These are phyloP conservation scores for Lordiphosa mommai DNA, from an alignment of 1,140 invertebrate species.

Conservation along the genomic window DNA sequence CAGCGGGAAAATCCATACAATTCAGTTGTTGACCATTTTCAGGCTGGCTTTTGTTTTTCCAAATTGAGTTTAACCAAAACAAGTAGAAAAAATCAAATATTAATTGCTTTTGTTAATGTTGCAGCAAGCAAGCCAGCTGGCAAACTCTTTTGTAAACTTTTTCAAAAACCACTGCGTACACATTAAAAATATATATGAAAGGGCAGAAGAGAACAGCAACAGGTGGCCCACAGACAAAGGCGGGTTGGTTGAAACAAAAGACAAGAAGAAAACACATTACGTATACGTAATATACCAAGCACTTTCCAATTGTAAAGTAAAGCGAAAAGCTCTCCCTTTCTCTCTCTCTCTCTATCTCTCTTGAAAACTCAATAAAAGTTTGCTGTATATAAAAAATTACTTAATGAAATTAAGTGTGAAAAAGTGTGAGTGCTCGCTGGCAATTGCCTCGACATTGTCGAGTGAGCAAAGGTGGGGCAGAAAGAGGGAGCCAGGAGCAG, in stretches of 20 bases:
- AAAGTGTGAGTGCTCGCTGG: slow-evolving; percentile 29
- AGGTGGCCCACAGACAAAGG: too few species aligned
- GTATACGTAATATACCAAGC: slow-evolving; percentile 21
- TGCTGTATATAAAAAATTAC: slow-evolving; percentile 70
- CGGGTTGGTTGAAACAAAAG: slow-evolving; percentile 7
- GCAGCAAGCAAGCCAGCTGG: too few species aligned
- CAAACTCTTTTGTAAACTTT: too few species aligned
- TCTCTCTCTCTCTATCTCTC: background rate
- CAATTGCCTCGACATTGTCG: slow-evolving; percentile 1
- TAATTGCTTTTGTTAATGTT: slow-evolving; percentile 1
- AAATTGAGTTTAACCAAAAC: background rate
- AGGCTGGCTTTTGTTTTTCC: background rate
- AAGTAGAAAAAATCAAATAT: slow-evolving; percentile 10
- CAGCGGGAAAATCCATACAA: slow-evolving; percentile 5
- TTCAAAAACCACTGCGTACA: too few species aligned
- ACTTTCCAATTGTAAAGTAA: slow-evolving; percentile 49
- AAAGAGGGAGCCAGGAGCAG: slow-evolving; percentile 2
- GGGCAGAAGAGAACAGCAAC: too few species aligned
- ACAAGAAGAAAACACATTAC: slow-evolving; percentile 32
- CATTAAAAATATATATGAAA: too few species aligned
- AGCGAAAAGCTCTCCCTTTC: slow-evolving; percentile 29
- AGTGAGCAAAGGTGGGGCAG: slow-evolving; percentile 6
- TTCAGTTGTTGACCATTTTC: background rate
- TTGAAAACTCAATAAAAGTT: slow-evolving; percentile 71
- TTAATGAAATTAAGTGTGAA: slow-evolving; percentile 76